These are phyloP conservation scores for Andrena camellia DNA, from an alignment of 2,888 invertebrate genomes.

Conservation along the genomic window DNA sequence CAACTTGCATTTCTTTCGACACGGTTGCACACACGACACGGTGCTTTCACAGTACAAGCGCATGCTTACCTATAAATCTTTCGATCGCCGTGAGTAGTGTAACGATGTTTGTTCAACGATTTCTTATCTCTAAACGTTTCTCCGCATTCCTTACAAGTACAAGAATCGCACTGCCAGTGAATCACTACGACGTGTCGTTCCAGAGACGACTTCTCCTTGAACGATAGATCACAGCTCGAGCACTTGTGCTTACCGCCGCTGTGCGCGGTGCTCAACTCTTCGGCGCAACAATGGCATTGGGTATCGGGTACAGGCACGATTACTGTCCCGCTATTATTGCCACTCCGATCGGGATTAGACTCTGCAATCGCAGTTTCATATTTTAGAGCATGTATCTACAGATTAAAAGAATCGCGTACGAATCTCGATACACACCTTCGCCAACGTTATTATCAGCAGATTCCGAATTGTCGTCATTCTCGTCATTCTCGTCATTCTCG, in stretches of 20 bases:
- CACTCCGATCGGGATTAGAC: slow-evolving; percentile 51
- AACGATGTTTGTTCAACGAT: slow-evolving; percentile 89
- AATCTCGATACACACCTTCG: slow-evolving; percentile 26
- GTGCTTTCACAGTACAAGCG: background rate
- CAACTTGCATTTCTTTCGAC: background rate
- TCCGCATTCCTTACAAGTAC: slow-evolving; percentile 89
- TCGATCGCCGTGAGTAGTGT: slow-evolving; percentile 86
- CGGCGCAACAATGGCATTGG: slow-evolving; percentile 87
- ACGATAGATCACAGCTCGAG: slow-evolving; percentile 90
- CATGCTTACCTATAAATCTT: slow-evolving; percentile 82
- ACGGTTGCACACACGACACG: background rate
- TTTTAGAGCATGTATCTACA: background rate
- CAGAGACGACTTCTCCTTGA: slow-evolving; percentile 89
- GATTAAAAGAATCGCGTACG: background rate
- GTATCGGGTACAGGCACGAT: slow-evolving; percentile 80
- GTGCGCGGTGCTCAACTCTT: slow-evolving; percentile 87
- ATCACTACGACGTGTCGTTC: slow-evolving; percentile 89
- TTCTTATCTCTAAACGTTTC: slow-evolving; percentile 89
- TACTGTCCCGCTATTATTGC: slow-evolving; percentile 73
- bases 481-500: too few species aligned
- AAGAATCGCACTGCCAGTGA: slow-evolving; percentile 89
- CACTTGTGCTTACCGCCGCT: slow-evolving; percentile 87
- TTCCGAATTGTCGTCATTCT: slow-evolving; percentile 73
- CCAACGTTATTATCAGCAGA: slow-evolving; percentile 36
- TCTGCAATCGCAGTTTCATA: slow-evolving; percentile 47